Evolutionary conservation across 2,888 invertebrate genomes (phyloP), one percentile per base, ranked within the genome.

Genomic region (Macaria notata): DNA sequence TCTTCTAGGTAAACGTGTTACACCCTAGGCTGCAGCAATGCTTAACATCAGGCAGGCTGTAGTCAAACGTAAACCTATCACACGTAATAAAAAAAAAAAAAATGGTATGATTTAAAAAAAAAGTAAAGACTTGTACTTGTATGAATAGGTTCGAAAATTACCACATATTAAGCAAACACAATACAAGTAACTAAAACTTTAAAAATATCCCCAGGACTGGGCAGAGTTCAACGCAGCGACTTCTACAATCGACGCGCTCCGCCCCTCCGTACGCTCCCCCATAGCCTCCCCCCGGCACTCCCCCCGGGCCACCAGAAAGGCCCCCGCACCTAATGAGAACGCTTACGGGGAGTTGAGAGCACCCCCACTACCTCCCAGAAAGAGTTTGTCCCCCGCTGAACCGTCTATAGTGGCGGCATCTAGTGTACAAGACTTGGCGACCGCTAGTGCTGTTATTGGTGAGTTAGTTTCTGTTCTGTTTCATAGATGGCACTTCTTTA

Each of bases 181-280:
- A 36, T 36, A 36, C 4, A 36, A 36, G 33, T 36, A 36, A 36
- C 4, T 6, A 36, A 6, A 4, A 36, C 33, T 36, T 36, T 3
- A 4, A 36, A 36, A 36, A 36, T 6, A 1, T 56, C 8, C 6
- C 3, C 75, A 94, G 94, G 94, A 94, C 63, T 93, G 93, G 84
- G 87, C 88, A 9, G 94, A 93, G 61, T 94, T 94, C 84, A 94
- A 94, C 81, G 93, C 94, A 9, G 94, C 94, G 0, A 93, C 94
- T 3, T 93, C 93, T 3, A 93, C 93, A 0, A 92, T 94, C 59
- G 94, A 92, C 66, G 93, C 92, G 3, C 81, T 94, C 0, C 81
- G 90, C 0, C 89, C 89, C 0, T 78, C 81, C 0, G 84, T 79
- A 0, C 89, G 93, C 0, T 93, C 93, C 43, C 94, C 94, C 5